Base-by-base conservation (phyloP, 2,113 vertebrate species). In the Atherinomorus stipes region DNA sequence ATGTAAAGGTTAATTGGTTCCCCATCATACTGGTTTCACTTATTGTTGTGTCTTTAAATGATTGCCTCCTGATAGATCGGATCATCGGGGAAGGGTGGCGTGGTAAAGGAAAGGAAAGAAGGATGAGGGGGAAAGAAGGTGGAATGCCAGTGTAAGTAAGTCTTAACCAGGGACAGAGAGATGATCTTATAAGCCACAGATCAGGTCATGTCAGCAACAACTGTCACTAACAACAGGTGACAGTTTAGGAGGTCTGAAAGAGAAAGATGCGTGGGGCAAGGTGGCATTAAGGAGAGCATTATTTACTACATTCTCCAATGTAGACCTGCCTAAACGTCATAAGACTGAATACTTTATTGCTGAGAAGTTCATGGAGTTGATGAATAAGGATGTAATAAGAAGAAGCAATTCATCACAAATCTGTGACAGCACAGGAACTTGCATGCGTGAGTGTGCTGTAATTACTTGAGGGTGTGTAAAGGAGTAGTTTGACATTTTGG, bases 1-100 rank as follows among this genome's bases (percentile, higher is more conserved):
- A 91, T 83, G 82, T 45, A 87, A 90, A 91, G 88, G 89, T 92
- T 90, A 92, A 92, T 87, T 88, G 84, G 80, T 86, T 91, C 89
- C 81, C 85, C 81, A 89, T 66, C 78, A 86, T 71, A 85, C 47
- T 82, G 81, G 56, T 80, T 89, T 85, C 80, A 85, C 76, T 65
- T 81, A 75, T 86, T 86, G 85, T 86, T 60, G 49, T 81, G 67
- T 78, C 78, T 89, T 87, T 54, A 81, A 85, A 87, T 71, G 31
- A 83, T 75, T 86, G 82, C 58, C 71, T 87, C 60, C 47, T 80
- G 83, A 81, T 77, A 78, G 68, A 74, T 66, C 75, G 58, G 10
- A 83, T 86, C 80, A 84, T 76, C 57, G 18, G 70, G 64, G 64
- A 9, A 34, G 31, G 31, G 31, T 34, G 8, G 76, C 78, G 34